phyloP scores from a whole-genome alignment of 2,113 vertebrate species.

The Oreamnos americanus region DNA sequence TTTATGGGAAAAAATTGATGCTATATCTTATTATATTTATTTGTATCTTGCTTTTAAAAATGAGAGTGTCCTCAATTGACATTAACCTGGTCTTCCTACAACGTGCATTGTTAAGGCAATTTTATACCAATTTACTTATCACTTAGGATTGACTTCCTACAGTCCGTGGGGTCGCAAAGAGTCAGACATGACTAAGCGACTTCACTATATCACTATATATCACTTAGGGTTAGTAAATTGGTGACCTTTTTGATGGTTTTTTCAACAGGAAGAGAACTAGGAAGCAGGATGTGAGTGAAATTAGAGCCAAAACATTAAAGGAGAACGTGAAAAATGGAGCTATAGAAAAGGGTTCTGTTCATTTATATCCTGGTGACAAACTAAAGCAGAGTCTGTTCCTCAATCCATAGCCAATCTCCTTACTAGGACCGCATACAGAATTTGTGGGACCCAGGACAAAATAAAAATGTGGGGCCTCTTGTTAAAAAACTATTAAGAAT shows the following conservation, averaged over 20 bases:
- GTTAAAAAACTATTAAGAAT: not conserved
- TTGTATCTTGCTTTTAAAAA: not conserved
- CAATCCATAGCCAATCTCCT: not conserved
- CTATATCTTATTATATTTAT: not conserved
- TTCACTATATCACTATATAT: not conserved
- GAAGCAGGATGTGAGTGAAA: not conserved
- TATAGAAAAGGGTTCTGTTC: not conserved
- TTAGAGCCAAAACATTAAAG: not conserved
- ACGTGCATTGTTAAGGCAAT: not conserved
- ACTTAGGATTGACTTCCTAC: not conserved
- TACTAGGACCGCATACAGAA: not conserved
- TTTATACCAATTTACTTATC: not conserved
- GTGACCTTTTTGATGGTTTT: not conserved
- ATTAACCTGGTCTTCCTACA: not conserved
- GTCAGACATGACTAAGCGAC: too few species aligned
- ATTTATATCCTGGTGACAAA: not conserved
- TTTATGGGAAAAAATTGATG: not conserved
- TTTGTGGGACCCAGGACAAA: not conserved
- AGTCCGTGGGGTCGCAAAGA: too few species aligned
- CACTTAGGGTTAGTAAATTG: not conserved
- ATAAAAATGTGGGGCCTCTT: not conserved
- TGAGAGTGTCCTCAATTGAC: not conserved
- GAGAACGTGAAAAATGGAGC: not conserved
- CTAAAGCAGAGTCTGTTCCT: not conserved
- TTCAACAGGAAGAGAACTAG: not conserved